Conservation (phyloP, 2,113 vertebrate species). For the Tautogolabrus adspersus region DNA sequence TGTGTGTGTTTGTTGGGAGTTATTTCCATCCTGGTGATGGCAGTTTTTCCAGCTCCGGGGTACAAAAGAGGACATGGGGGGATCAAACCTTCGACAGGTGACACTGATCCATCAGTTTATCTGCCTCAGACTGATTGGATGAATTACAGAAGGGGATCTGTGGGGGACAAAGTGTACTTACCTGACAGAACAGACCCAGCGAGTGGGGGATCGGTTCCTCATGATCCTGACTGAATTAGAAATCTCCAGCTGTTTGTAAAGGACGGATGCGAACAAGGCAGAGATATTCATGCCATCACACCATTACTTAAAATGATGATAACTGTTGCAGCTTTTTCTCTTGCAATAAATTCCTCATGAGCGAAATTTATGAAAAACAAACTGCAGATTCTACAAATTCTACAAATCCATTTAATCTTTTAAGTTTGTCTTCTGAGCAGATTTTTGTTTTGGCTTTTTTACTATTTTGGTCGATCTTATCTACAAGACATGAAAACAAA, state of each 20-base stretch:
- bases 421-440: too few species aligned
- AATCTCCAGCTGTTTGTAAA: constrained; percentile 18
- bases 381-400: too few species aligned
- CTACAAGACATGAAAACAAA: too few species aligned
- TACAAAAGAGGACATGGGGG: neutral
- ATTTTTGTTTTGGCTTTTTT: too few species aligned
- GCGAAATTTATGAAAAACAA: too few species aligned
- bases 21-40: constrained; percentile 65
- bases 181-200: neutral
- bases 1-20: constrained; percentile 13
- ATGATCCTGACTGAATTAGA: constrained; percentile 30
- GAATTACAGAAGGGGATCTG: constrained; percentile 19
- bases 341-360: too few species aligned
- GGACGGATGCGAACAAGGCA: neutral
- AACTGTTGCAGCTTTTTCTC: neutral
- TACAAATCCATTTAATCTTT: too few species aligned
- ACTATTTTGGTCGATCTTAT: too few species aligned
- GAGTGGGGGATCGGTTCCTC: constrained; percentile 1
- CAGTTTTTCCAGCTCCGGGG: constrained; percentile 42
- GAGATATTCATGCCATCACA: neutral
- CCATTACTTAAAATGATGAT: neutral
- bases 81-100: constrained; percentile 64
- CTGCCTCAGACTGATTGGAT: constrained; percentile 2
- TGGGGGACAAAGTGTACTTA: constrained; percentile 10
- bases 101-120: constrained; percentile 58